Base-by-base conservation (phyloP, 2,888 invertebrate species). In the Marronus borbonicus region DNA sequence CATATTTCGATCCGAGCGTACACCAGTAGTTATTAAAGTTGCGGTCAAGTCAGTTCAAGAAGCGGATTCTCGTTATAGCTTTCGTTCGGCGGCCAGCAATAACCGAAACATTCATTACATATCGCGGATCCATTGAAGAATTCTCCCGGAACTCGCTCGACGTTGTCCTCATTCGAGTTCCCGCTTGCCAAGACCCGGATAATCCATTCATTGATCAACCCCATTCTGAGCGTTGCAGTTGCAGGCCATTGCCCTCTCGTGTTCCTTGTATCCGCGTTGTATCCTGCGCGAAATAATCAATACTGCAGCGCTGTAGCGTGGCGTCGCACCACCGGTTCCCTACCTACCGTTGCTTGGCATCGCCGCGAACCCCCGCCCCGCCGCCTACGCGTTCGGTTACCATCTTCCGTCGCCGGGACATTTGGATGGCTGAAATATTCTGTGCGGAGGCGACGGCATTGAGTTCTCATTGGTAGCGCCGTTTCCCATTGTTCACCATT, bases 201-300 rank as follows among this genome's bases (percentile, higher is more conserved):
- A 69, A 77, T 76, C 77, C 80, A 80, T 81, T 80, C 81, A 81
- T 81, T 81, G 81, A 81, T 81, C 80, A 81, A 77, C 79, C 81
- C 80, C 81, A 80, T 80, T 81, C 80, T 81, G 50, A 39, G 10
- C 49, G 39, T 44, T 80, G 80, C 80, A 80, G 80, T 75, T 76
- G 76, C 78, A 76, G 81, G 78, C 36, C 78, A 49, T 79, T 78
- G 79, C 65, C 65, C 78, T 49, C 78, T 28, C 28, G 12, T 49
- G 24, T 66, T 44, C 65, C 49, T 62, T 44, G 66, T 66, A 20
- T 49, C 66, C 64, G 39, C 36, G 36, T 64, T 20, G 55, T 58
- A 31, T 20, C 64, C 36, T 20, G 17, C 20, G 24, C 66, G 44
- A 66, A 17, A 66, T 66, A 66, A 66, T 66, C 66, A 66, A 66